Evolutionary conservation across 1,140 invertebrate genomes (phyloP).

Genomic region (Apis mellifera): Amel_HAv3.1 CM009937.2:604501-605000

Average conservation of each 20-base stretch:
- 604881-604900: slow-evolving; percentile 9
- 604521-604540: too few relatives aligned
- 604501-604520: too few relatives aligned
- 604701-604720: slow-evolving; percentile 30
- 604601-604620: too few relatives aligned
- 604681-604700: slow-evolving; percentile 50
- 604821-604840: not conserved
- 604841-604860: slow-evolving; percentile 8
- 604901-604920: not conserved
- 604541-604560: too few relatives aligned
- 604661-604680: not conserved
- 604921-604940: not conserved
- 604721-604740: not conserved
- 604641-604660: not conserved
- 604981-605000: not conserved
- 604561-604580: too few relatives aligned
- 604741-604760: slow-evolving; percentile 33
- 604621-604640: too few relatives aligned
- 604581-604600: too few relatives aligned
- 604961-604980: not conserved
- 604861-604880: slow-evolving; percentile 28
- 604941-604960: not conserved
- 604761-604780: slow-evolving; percentile 6
- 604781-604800: not conserved
- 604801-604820: not conserved